Percentiles rank a stretch among this genome's conserved stretches.
phyloP scores from a whole-genome alignment of 2,797 vertebrate species.

The Paratrypauchen microcephalus region DNA sequence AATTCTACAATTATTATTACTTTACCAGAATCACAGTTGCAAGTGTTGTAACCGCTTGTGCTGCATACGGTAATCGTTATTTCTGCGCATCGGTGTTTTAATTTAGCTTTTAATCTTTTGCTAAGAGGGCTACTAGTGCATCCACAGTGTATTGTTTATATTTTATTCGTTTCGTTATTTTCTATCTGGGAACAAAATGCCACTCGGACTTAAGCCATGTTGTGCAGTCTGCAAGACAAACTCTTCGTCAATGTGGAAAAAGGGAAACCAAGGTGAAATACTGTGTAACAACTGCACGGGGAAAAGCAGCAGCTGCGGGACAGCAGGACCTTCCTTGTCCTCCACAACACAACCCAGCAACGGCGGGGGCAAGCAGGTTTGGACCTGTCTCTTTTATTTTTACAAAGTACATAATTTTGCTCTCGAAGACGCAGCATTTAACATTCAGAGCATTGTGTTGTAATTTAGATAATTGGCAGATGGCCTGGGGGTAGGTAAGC shows the following conservation, averaged over 20 bases:
- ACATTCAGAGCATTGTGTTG: neutral
- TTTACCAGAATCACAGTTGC: neutral
- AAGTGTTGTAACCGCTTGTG: neutral
- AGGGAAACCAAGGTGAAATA: conserved; percentile 91
- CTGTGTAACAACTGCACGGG: conserved; percentile 93
- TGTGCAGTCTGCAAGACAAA: conserved; percentile 92
- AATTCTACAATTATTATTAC: conserved; percentile 18
- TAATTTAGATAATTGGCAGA: neutral
- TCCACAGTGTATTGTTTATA: conserved; percentile 28
- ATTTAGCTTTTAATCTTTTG: too few species aligned
- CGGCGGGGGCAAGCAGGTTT: conserved; percentile 86
- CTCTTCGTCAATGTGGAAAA: conserved; percentile 98
- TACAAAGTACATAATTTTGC: neutral
- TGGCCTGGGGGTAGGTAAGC: neutral
- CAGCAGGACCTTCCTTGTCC: conserved; percentile 75
- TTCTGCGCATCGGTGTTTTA: neutral
- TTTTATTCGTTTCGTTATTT: conserved; percentile 12
- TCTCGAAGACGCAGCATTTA: neutral
- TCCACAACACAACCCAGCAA: conserved; percentile 81
- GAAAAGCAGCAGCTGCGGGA: conserved; percentile 66
- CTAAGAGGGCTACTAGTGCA: neutral
- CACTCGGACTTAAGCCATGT: conserved; percentile 92
- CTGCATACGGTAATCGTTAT: neutral
- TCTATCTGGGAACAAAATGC: conserved; percentile 74
- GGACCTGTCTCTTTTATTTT: conserved; percentile 3